Evolutionary conservation across 2,797 vertebrate genomes (phyloP), one percentile per base, ranked within the genome.

Genomic region (Characodon lateralis): DNA sequence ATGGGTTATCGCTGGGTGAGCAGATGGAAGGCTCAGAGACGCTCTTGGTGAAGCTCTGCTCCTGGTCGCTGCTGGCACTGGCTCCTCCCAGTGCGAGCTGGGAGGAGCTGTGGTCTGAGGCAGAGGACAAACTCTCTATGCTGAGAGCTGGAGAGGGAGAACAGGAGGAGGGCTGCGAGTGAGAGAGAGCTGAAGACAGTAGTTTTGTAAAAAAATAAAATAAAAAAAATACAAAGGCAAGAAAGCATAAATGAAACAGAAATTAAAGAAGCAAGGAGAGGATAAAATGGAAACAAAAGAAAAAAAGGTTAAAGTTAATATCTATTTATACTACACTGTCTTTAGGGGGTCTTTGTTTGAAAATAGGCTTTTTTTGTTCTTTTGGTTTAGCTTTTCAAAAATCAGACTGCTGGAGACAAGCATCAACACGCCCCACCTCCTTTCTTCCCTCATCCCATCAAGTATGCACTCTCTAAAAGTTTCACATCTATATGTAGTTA

Each of bases 101-200:
- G 87, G 94, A 92, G 50, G 95, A 96, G 89, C 95, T 91, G 87
- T 97, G 96, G 83, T 96, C 96, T 0, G 95, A 96, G 75, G 90
- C 86, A 41, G 95, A 96, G 0, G 96, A 95, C 85, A 99, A 95
- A 88, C 97, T 99, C 89, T 99, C 98, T 1, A 96, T 95, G 22
- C 98, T 99, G 78, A 96, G 96, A 74, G 98, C 97, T 87, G 97
- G 97, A 59, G 97, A 98, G 0, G 97, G 96, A 43, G 96, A 96
- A 82, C 97, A 95, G 58, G 97, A 97, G 75, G 97, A 97, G 0
- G 97, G 95, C 93, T 97, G 96, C 2, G 97, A 98, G 89, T 94
- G 92, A 26, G 96, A 95, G 78, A 93, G 92, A 84, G 85, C 97
- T 98, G 91, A 85, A 92, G 88, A 82, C 84, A 89, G 58, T 72